Conservation (phyloP, 2,797 vertebrate genomes). For the Pangasius djambal region DNA sequence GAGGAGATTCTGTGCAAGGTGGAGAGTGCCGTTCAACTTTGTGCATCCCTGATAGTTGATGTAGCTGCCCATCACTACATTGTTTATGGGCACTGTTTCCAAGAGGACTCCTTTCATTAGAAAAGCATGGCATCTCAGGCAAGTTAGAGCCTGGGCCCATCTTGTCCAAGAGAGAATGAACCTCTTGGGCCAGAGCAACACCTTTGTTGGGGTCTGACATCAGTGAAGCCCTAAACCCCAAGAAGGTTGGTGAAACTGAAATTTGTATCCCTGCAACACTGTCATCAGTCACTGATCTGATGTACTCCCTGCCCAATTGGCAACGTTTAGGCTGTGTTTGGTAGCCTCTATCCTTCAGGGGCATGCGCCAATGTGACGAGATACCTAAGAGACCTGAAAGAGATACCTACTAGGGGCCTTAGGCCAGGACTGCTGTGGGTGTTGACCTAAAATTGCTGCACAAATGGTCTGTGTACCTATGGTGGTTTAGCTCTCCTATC, state of each 20-base stretch:
- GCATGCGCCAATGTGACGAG: background rate
- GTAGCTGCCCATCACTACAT: too few species aligned
- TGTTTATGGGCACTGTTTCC: too few species aligned
- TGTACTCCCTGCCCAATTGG: background rate
- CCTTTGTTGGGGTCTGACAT: background rate
- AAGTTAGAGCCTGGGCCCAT: background rate
- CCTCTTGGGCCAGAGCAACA: background rate
- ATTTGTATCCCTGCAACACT: background rate
- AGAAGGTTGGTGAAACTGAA: background rate
- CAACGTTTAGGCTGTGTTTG: background rate
- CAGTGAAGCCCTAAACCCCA: background rate
- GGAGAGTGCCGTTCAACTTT: too few species aligned
- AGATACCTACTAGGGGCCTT: background rate
- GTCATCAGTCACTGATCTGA: background rate
- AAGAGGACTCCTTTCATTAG: background rate
- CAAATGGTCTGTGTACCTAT: background rate
- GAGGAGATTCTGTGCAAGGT: background rate
- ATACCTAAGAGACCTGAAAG: too few species aligned
- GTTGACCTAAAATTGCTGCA: background rate
- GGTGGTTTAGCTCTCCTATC: background rate
- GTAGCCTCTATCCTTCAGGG: background rate
- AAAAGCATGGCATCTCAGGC: background rate
- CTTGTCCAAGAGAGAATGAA: background rate
- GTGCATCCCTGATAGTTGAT: too few species aligned
- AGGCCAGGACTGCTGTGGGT: background rate